Evolutionary conservation across 2,888 invertebrate genomes (phyloP), one percentile per base, ranked within the genome.

Genomic region (Nomada ferruginata): DNA sequence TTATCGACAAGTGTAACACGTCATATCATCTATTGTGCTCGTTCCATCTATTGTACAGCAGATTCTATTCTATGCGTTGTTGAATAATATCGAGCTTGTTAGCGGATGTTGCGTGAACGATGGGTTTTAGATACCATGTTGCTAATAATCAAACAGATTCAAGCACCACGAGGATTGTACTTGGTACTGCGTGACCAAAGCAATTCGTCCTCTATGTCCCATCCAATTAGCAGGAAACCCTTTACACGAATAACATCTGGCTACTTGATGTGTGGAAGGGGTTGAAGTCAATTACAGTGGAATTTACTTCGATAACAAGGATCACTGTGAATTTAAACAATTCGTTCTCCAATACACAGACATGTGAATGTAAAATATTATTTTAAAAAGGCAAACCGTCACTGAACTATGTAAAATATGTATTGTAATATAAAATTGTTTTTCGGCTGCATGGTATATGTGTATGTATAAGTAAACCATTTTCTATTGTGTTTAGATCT

Each of bases 91-190:
- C 29, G 50, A 29, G 13, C 26, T 52, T 50, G n/a, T 29, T 65
- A 63, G 4, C 63, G 47, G 47, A 63, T 65, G 52, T 65, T 65
- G 65, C 53, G 36, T 65, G 53, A 65, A 18, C n/a, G 52, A 65
- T 65, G 36, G 65, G 52, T 65, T 50, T 65, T 65, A 65, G 52
- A 65, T 52, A 29, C 64, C 64, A 1, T 20, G 53, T 65, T 65
- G n/a, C n/a, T 52, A 53, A 52, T 50, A 65, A 65, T 65, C 65
- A 2, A 20, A 53, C n/a, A 13, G 26, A 26, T 50, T 18, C 53
- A n/a, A 65, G n/a, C n/a, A 11, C 50, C 7, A 4, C 4, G 2
- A 2, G 36, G 29, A 52, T 65, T 53, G 29, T 15, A 53, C 36
- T 36, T 36, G 36, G 36, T 36, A 36, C 36, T 36, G 7, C 11